phyloP scores from a whole-genome alignment of 64 coral and sea anemone species.

The Stichodactyla helianthus region DNA sequence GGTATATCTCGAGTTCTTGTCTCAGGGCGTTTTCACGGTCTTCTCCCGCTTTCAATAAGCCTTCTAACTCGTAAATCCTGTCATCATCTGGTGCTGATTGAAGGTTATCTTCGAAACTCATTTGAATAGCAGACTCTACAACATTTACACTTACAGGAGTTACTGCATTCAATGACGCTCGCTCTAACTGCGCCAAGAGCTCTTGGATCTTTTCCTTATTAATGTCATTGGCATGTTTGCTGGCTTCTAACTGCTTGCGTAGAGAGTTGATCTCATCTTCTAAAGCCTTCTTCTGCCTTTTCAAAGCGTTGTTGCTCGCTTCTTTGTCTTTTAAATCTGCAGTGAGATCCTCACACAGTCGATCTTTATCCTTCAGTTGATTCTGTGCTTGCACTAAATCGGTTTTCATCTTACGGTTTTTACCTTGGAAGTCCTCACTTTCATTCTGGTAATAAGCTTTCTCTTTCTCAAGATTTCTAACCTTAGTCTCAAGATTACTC shows the following conservation, averaged over 20 bases:
- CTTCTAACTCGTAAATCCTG: slow-evolving; percentile 61
- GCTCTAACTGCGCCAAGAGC: slow-evolving; percentile 59
- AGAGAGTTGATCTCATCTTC: slow-evolving; percentile 41
- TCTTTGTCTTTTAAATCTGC: slow-evolving; percentile 66
- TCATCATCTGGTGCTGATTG: slow-evolving; percentile 18
- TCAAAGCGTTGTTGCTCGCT: slow-evolving; percentile 38
- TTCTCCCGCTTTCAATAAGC: slow-evolving; percentile 60
- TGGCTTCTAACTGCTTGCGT: slow-evolving; percentile 59
- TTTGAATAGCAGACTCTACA: slow-evolving; percentile 3
- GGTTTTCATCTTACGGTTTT: slow-evolving; percentile 57
- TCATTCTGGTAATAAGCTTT: slow-evolving; percentile 45
- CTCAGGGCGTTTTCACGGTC: slow-evolving; percentile 69
- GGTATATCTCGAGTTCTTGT: slow-evolving; percentile 46
- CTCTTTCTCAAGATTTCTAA: slow-evolving; percentile 65
- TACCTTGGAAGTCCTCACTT: slow-evolving; percentile 45
- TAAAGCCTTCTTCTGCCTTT: slow-evolving; percentile 42
- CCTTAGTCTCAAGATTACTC: slow-evolving; percentile 48
- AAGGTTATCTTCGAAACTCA: slow-evolving; percentile 27
- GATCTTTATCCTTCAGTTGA: slow-evolving; percentile 78
- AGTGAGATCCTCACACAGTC: slow-evolving; percentile 46
- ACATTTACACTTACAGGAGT: slow-evolving; percentile 19
- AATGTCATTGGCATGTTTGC: slow-evolving; percentile 61
- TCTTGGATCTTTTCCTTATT: slow-evolving; percentile 55
- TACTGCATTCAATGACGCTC: not conserved
- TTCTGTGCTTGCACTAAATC: slow-evolving; percentile 69